Base-by-base conservation (phyloP, 64 coral and sea anemone species). In the Montipora efflorescens region DNA sequence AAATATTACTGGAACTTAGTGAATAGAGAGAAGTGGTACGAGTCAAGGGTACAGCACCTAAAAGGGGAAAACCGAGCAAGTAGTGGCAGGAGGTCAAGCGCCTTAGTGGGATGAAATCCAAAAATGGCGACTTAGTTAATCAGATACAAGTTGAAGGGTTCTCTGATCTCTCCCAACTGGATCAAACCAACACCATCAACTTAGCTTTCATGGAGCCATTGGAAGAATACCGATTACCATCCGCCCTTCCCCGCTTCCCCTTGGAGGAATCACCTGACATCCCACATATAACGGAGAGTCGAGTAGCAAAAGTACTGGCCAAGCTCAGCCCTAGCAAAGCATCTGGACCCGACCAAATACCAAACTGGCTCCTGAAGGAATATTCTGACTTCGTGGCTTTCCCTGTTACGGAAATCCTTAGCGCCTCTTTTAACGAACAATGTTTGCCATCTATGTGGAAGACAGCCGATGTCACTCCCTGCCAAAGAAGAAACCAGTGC, bases 111-210 rank as follows among this genome's bases (percentile, higher is more conserved):
- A 58, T 58, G 12, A 91, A 91, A 45, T 49, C 62, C 7, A 81
- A 47, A 70, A 79, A 71, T 8, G 59, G 78, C n/a, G 77, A 91
- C 59, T 79, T 91, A 23, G 44, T 91, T 21, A 81, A 67, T 64
- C 78, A 47, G 48, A 91, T 91, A 81, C 22, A 81, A 18, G 20
- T 91, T 80, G 78, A 91, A 72, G 14, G 80, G 0, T 91, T 91
- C 74, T 82, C 78, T 22, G 48, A 49, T n/a, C 47, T 91, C 16
- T 80, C 88, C 20, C 53, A 53, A 52, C 59, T 51, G 69, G 90
- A 91, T 7, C 90, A 91, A 91, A 78, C 90, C 66, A 84, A 84
- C 57, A 49, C n/a, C 48, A 92, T 92, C 64, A 92, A 92, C 53
- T 50, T 47, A 55, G 80, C 90, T 21, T 76, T 84, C 55, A 43